phyloP scores from a whole-genome alignment of 2,888 invertebrate species.

The Agrotis ipsilon region DNA sequence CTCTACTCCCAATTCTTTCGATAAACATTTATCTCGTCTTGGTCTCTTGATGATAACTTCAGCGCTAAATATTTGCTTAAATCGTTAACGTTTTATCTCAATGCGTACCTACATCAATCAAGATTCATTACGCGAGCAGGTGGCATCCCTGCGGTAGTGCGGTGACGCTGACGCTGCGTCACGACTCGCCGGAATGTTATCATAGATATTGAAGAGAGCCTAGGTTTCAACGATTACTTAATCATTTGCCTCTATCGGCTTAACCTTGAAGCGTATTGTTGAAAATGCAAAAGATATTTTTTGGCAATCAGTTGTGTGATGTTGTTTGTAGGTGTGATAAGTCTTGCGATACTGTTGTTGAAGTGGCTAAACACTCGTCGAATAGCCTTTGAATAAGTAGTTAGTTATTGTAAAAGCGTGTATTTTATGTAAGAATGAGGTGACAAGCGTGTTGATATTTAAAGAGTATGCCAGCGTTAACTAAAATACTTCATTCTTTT shows the following conservation, averaged over 20 bases:
- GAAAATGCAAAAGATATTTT: slow-evolving; percentile 32
- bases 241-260: slow-evolving; percentile 64
- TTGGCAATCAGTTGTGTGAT: slow-evolving; percentile 24
- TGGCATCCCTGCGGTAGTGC: slow-evolving; percentile 43
- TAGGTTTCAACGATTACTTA: slow-evolving; percentile 69
- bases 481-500: background rate
- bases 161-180: slow-evolving; percentile 70
- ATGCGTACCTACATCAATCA: slow-evolving; percentile 3
- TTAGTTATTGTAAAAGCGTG: background rate
- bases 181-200: slow-evolving; percentile 68
- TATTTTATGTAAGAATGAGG: slow-evolving; percentile 9
- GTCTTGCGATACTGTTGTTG: slow-evolving; percentile 19
- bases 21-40: background rate
- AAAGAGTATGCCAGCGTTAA: background rate
- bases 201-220: slow-evolving; percentile 54
- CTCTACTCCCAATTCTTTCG: background rate
- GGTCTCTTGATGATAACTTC: background rate
- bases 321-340: slow-evolving; percentile 20
- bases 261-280: slow-evolving; percentile 62
- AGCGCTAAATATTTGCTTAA: background rate
- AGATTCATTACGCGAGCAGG: slow-evolving; percentile 5
- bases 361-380: slow-evolving; percentile 29
- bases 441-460: background rate
- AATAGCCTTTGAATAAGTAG: slow-evolving; percentile 10
- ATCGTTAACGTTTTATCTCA: background rate